Conservation (phyloP, 2,797 vertebrate species). For the Botia almorhae region DNA sequence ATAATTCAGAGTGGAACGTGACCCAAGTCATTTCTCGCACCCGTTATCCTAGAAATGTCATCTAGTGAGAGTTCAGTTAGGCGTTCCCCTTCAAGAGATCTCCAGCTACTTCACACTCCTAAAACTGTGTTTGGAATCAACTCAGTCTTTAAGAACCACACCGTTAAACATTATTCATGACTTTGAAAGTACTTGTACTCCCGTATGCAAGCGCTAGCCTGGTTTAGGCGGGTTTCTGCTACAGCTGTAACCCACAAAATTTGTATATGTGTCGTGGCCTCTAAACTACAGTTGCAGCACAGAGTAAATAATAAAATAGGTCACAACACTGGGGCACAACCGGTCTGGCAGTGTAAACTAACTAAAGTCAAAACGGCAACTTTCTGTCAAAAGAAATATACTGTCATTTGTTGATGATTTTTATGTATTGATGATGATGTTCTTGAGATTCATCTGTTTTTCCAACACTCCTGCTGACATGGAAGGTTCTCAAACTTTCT, state of each 20-base stretch:
- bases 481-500: too few relatives aligned
- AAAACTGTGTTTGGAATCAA: not conserved
- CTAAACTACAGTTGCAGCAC: not conserved
- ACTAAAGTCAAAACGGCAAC: too few relatives aligned
- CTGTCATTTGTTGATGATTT: not conserved
- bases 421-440: too few relatives aligned
- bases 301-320: not conserved
- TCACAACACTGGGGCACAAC: not conserved
- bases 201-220: not conserved
- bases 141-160: too few relatives aligned
- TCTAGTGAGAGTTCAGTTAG: conserved; percentile 18
- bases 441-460: too few relatives aligned
- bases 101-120: too few relatives aligned
- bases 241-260: not conserved
- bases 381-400: too few relatives aligned
- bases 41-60: conserved; percentile 33
- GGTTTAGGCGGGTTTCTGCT: not conserved
- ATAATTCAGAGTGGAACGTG: conserved; percentile 53
- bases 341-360: not conserved
- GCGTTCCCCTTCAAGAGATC: conserved; percentile 7
- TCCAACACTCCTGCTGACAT: too few relatives aligned
- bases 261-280: not conserved
- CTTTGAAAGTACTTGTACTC: not conserved
- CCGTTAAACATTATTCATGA: too few relatives aligned
- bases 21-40: conserved; percentile 55